phyloP scores from a whole-genome alignment of 2,888 invertebrate species.

The Ecliptopera silaceata region DNA sequence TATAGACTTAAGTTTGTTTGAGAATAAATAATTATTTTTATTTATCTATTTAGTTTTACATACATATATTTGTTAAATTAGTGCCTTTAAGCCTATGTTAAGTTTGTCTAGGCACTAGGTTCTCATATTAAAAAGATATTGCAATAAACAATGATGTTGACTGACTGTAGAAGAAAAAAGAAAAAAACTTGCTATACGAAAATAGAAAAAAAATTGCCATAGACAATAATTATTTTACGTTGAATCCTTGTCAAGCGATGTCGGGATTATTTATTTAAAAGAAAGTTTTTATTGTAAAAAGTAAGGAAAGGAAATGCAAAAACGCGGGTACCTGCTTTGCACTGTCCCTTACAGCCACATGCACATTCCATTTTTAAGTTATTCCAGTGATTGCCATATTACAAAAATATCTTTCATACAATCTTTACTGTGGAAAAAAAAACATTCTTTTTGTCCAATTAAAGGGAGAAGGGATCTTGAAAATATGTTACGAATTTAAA shows the following conservation, averaged over 20 bases:
- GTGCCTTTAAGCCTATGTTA: too few relatives aligned
- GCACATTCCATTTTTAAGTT: conserved; percentile 73
- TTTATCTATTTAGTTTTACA: too few relatives aligned
- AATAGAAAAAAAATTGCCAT: conserved; percentile 45
- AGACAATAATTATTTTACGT: conserved; percentile 76
- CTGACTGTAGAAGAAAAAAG: too few relatives aligned
- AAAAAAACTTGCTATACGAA: neutral
- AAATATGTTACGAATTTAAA: conserved; percentile 57
- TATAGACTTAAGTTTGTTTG: too few relatives aligned
- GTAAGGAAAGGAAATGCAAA: conserved; percentile 81
- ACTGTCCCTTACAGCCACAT: conserved; percentile 78
- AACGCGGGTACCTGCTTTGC: conserved; percentile 72
- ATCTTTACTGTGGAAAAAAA: conserved; percentile 57
- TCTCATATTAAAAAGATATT: too few relatives aligned
- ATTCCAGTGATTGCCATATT: conserved; percentile 62
- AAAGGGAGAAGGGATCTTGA: conserved; percentile 39
- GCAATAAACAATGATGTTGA: too few relatives aligned
- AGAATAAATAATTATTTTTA: too few relatives aligned
- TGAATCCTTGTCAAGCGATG: conserved; percentile 77
- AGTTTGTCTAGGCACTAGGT: too few relatives aligned
- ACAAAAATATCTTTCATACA: conserved; percentile 67
- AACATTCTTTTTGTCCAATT: conserved; percentile 61
- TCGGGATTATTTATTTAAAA: conserved; percentile 82
- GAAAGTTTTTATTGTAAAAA: conserved; percentile 83
- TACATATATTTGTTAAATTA: too few relatives aligned